Base-by-base conservation (phyloP, 1,140 invertebrate genomes). In the Drosophila funebris region DNA sequence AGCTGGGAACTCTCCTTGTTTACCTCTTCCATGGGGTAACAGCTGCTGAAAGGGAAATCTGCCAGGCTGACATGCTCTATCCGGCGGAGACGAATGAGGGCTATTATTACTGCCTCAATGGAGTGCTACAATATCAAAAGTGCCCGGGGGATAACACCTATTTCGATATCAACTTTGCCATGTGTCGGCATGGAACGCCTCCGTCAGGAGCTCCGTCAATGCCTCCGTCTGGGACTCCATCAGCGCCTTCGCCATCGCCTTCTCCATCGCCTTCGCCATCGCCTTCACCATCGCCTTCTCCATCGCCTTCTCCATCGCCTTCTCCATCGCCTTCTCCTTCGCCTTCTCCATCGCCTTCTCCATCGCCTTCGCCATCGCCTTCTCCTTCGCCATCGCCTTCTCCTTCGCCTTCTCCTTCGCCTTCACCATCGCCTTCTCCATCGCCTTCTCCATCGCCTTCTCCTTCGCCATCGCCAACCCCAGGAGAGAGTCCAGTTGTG, bases 71-170 rank as follows among this genome's bases (percentile, higher is more conserved):
- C 9, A 7, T 46, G 18, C 14, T 69, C 0, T 71, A 75, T 58
- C 44, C 60, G 9, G 46, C 39, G 6, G 27, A 69, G 0, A 13
- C 39, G 0, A 4, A 6, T 0, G 20, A 52, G 2, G 29, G 14
- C n/a, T 78, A 69, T 36, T 69, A 48, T 24, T 36, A 63, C 1
- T 78, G 76, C 31, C 14, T 43, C 2, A 48, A 56, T 3, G 48
- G 52, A 3, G 27, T 41, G n/a, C 16, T 69, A 3, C 1, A 43
- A 9, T 8, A 57, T 9, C 7, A 8, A 4, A 18, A 1, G 0
- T 85, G 82, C 39, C 76, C 73, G 68, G 78, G 48, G 3, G 48
- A 52, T 1, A 14, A 52, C 8, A 33, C 46, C 7, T 74, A 75
- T 33, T 80, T 71, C 8, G 62, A 80, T 41, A 22, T 31, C 4